Base-by-base conservation (phyloP, 2,797 vertebrate species). In the Ictinia mississippiensis region DNA sequence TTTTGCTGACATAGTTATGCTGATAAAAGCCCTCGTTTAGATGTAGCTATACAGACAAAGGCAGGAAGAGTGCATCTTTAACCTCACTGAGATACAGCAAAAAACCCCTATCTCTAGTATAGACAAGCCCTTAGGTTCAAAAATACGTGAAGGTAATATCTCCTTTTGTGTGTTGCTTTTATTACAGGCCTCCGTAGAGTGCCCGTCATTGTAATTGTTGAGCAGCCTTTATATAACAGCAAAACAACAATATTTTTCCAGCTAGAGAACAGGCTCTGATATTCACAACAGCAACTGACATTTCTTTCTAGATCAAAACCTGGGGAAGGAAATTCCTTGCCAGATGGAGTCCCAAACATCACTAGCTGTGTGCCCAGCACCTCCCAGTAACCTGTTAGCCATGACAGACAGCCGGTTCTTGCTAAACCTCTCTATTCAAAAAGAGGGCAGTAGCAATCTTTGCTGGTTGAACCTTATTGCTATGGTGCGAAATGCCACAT, bases 401-500 rank as follows among this genome's bases (percentile, higher is more conserved):
- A 9, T 2, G 5, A 33, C 35, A 59, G 45, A 8, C 17, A 81
- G 82, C 9, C 0, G 0, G 26, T 35, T 88, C 83, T 80, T 82
- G 73, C 83, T 87, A 50, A 92, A 84, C 73, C 71, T 44, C 47
- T 70, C 66, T 70, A 58, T 28, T 94, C 70, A 90, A 90, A 94
- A 82, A 92, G 92, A 96, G 90, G 93, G 93, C 93, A 94, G 90
- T 55, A 97, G 92, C 90, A 93, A 72, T 62, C 93, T 94, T 87
- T 87, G 66, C 66, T 40, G 52, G n/a, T 28, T 87, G 85, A 81
- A 75, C 58, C 70, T 88, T 85, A 67, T 19, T 13, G 4, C 31
- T 28, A 49, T 38, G 53, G 73, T 94, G 90, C 5, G 8, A 92
- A 82, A 75, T 72, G 62, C 21, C 9, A 6, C 33, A 12, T 70